Conservation (phyloP, 2,888 invertebrate genomes). For the Cheilosia variabilis region DNA sequence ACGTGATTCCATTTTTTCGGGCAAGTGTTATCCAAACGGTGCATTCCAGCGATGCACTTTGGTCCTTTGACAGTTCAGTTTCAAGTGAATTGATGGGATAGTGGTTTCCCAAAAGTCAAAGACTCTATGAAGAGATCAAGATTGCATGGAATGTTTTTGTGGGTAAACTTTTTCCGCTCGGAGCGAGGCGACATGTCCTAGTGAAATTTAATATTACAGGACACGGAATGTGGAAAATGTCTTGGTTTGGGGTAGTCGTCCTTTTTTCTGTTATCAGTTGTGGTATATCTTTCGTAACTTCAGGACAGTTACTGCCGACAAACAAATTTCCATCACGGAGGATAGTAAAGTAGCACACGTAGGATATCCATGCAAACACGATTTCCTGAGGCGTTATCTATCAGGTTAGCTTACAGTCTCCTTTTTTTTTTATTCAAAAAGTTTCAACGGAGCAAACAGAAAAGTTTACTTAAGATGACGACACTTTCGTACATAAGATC, state of each 20-base stretch:
- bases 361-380: not conserved
- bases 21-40: conserved; percentile 29
- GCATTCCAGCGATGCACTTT: conserved; percentile 43
- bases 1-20: conserved; percentile 46
- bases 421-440: conserved; percentile 20
- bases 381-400: too few species aligned
- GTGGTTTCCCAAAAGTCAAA: conserved; percentile 25
- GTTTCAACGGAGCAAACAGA: conserved; percentile 19
- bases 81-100: conserved; percentile 32
- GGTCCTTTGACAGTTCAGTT: conserved; percentile 42
- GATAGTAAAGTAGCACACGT: too few species aligned
- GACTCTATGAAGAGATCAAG: conserved; percentile 30
- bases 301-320: too few species aligned
- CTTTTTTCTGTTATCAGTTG: too few species aligned
- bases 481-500: not conserved
- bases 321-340: too few species aligned
- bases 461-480: conserved; percentile 36
- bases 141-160: not conserved
- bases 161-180: not conserved
- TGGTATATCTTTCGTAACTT: too few species aligned
- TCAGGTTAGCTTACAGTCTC: not conserved
- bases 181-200: not conserved
- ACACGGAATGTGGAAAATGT: not conserved
- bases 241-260: not conserved
- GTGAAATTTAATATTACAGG: not conserved